Evolutionary conservation across 2,113 vertebrate genomes (phyloP).

Genomic region (Sarotherodon lohbergeri): DNA sequence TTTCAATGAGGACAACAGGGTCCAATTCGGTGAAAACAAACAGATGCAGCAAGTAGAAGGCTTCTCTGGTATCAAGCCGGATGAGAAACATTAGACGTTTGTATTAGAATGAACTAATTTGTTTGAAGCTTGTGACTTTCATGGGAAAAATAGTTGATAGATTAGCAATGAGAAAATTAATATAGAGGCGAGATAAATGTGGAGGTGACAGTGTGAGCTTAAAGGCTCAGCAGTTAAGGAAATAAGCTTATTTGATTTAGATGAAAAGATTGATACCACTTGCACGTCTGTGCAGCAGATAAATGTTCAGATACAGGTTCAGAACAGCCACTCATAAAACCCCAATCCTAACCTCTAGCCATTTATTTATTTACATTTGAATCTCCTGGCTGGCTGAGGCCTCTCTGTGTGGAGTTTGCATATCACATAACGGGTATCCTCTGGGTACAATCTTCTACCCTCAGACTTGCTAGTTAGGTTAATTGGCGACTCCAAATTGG

Average conservation of each 20-base stretch:
- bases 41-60: background rate
- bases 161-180: background rate
- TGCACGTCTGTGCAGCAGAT: background rate
- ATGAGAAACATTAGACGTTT: background rate
- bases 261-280: background rate
- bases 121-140: background rate
- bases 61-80: background rate
- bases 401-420: background rate
- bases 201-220: background rate
- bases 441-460: background rate
- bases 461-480: background rate
- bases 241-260: background rate
- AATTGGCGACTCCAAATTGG: background rate
- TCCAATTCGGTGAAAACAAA: background rate
- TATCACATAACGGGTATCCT: fast-evolving
- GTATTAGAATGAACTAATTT: background rate
- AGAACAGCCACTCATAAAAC: background rate
- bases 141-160: background rate
- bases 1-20: conserved; percentile 5
- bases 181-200: background rate
- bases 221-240: background rate
- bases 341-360: fast-evolving
- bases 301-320: background rate
- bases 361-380: background rate
- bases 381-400: background rate